Conservation (phyloP, 2,797 vertebrate genomes). For the Eurystomus glaucurus region DNA sequence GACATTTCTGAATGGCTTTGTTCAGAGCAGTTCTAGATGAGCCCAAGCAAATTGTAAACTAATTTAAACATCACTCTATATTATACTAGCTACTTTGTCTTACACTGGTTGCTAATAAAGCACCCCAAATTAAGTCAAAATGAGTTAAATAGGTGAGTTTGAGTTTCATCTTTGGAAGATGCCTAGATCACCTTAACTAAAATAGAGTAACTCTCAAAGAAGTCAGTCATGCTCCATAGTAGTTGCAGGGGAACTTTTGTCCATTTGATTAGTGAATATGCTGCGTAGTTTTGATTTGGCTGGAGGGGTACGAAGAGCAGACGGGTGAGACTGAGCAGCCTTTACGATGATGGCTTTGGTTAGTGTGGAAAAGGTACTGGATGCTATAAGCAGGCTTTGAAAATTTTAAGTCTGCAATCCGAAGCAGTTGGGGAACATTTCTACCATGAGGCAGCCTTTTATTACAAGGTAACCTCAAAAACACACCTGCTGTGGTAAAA, state of each 20-base stretch:
- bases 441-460: neutral
- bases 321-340: neutral
- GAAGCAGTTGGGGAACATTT: neutral
- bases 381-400: neutral
- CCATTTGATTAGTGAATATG: constrained; percentile 40
- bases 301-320: neutral
- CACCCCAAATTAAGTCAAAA: constrained; percentile 86
- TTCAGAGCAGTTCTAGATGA: constrained; percentile 96
- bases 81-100: constrained; percentile 95
- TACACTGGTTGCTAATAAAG: constrained; percentile 95
- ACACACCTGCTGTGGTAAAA: neutral
- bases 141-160: constrained; percentile 84
- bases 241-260: constrained; percentile 14
- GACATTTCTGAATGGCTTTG: constrained; percentile 96
- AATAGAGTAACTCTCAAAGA: constrained; percentile 29
- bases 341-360: neutral
- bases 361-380: neutral
- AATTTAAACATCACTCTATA: constrained; percentile 99
- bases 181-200: constrained; percentile 36
- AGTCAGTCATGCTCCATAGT: neutral
- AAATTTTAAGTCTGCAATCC: neutral
- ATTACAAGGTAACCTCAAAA: neutral
- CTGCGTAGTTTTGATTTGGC: constrained; percentile 13
- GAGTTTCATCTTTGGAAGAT: constrained; percentile 69
- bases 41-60: constrained; percentile 99